phyloP scores from a whole-genome alignment of 92 coral and sea anemone species.

The Palythoa caribaeorum region DNA sequence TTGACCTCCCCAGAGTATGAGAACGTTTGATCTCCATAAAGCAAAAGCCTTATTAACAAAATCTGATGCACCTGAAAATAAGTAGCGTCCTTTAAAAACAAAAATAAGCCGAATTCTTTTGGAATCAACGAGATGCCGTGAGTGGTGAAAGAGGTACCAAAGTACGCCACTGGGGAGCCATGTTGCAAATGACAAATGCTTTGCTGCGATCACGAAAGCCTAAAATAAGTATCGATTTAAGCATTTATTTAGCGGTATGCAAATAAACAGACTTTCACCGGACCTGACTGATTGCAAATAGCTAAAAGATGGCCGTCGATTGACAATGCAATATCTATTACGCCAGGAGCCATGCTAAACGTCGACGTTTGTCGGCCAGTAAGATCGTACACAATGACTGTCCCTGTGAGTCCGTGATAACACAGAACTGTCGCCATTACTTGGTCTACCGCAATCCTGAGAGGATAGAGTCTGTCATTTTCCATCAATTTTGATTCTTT shows the following conservation, averaged over 20 bases:
- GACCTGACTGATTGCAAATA: constrained; percentile 10
- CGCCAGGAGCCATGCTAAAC: neutral
- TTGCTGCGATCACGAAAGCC: no score
- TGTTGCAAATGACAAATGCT: no score
- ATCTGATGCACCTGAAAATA: no score
- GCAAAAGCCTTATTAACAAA: no score
- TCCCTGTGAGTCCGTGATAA: constrained; percentile 23
- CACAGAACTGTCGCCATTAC: neutral
- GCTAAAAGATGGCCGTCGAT: neutral
- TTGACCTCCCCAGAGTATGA: no score
- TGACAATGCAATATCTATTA: neutral
- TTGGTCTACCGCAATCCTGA: constrained; percentile 30
- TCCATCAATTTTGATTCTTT: constrained; percentile 21
- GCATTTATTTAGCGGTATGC: constrained; percentile 12
- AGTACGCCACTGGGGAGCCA: no score
- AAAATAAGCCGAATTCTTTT: no score
- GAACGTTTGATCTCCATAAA: no score
- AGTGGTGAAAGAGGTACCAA: no score
- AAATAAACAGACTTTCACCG: neutral
- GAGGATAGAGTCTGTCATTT: neutral
- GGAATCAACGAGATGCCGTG: no score
- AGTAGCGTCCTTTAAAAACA: no score
- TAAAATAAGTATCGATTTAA: no score
- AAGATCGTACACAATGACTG: constrained; percentile 14
- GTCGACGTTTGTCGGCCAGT: neutral